These are phyloP conservation scores for Stramonita haemastoma DNA, from an alignment of 2,888 invertebrate species.

Conservation along the genomic window DNA sequence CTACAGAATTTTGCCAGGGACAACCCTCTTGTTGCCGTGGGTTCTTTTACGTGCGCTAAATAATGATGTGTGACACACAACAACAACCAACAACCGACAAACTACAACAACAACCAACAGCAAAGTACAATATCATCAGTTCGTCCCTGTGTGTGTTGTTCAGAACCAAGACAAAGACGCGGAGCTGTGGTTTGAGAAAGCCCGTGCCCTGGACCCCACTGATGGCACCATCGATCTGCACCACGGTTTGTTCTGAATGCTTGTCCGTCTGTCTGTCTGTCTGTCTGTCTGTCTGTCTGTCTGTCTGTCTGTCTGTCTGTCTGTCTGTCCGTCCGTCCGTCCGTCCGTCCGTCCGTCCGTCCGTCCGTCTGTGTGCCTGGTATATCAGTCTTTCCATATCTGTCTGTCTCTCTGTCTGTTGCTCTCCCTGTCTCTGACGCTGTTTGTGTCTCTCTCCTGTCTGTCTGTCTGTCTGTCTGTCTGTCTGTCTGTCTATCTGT, in stretches of 20 bases:
- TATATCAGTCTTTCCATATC: too few species aligned
- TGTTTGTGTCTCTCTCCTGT: neutral
- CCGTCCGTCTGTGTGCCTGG: neutral
- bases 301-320: neutral
- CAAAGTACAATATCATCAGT: too few species aligned
- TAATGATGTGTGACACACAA: too few species aligned
- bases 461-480: neutral
- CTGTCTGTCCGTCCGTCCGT: neutral
- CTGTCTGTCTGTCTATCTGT: neutral
- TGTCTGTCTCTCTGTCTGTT: neutral
- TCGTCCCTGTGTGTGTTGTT: neutral
- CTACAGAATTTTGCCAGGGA: too few species aligned
- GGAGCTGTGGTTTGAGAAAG: slow-evolving; percentile 92
- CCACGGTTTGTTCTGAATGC: slow-evolving; percentile 84
- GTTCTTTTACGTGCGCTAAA: too few species aligned
- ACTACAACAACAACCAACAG: too few species aligned
- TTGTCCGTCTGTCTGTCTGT: neutral
- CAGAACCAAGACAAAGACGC: slow-evolving; percentile 89
- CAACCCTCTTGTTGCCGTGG: too few species aligned
- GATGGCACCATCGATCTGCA: slow-evolving; percentile 92
- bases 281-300: neutral
- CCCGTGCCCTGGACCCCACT: slow-evolving; percentile 88
- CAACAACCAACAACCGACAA: too few species aligned
- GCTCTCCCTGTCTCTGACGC: neutral
- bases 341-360: neutral